Percentiles rank a stretch among this genome's conserved stretches.
phyloP scores from a whole-genome alignment of 2,888 invertebrate species.

The Andrena haemorrhoa region DNA sequence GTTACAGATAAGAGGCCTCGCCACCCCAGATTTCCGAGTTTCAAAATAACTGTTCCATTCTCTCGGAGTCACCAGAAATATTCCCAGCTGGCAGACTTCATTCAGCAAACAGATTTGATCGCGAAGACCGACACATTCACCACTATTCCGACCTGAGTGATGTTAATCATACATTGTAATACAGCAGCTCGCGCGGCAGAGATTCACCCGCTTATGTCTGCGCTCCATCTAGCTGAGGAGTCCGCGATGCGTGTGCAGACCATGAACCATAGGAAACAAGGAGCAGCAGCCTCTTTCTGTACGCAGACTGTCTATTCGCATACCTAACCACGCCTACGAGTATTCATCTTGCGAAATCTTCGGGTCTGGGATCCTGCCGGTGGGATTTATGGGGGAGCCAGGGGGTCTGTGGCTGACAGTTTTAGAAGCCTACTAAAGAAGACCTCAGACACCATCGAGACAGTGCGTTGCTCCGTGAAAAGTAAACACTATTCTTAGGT shows the following conservation, averaged over 20 bases:
- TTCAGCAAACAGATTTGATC: constrained; percentile 3
- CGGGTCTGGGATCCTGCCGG: constrained; percentile 44
- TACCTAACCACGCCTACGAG: constrained; percentile 59
- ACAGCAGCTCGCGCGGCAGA: constrained; percentile 5
- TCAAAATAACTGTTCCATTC: background rate
- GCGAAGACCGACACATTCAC: constrained; percentile 9
- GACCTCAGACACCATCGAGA: constrained; percentile 37
- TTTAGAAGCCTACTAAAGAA: constrained; percentile 57
- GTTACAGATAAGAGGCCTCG: too few species aligned
- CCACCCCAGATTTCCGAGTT: too few species aligned
- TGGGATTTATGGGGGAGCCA: constrained; percentile 62
- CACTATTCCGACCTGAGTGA: constrained; percentile 6
- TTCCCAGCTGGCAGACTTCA: background rate
- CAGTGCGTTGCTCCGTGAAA: background rate
- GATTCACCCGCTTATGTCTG: constrained; percentile 31
- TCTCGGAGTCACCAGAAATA: background rate
- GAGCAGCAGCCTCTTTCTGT: constrained; percentile 6
- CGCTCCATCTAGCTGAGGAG: constrained; percentile 22
- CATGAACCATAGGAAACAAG: constrained; percentile 4
- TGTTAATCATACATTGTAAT: constrained; percentile 40
- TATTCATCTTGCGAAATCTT: constrained; percentile 57
- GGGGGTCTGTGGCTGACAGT: constrained; percentile 61
- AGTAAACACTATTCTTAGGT: background rate
- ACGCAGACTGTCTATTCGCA: constrained; percentile 14
- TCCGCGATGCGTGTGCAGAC: background rate